Evolutionary conservation across 2,888 invertebrate species (phyloP), one percentile per base, ranked within the genome.

Genomic region (Kuschelorhynchus macadamiae): DNA sequence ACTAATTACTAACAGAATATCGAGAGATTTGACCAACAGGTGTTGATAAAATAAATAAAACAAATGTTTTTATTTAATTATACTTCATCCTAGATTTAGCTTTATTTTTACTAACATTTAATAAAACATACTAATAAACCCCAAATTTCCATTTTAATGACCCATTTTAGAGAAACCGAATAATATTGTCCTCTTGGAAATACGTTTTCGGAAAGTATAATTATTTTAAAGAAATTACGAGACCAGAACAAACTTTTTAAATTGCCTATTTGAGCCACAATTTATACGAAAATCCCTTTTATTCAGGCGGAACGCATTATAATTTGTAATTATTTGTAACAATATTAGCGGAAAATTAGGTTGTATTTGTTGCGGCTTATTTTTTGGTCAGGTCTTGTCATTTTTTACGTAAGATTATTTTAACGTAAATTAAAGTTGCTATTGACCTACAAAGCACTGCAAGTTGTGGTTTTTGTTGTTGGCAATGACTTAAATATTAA

Each of bases 311-410:
- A 68, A 63, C 67, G 44, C 63, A 49, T 41, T 57, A 59, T 47
- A 25, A 33, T 63, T 62, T 53, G 63, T 63, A 63, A 63, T 68
- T 68, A 68, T 67, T 67, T 67, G 67, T 67, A 62, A 56, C 67
- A 67, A 67, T 67, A 67, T 67, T 61, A 62, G 67, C 67, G 67
- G 67, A 67, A 67, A 67, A 67, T 67, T 67, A 52, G 67, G 61
- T 67, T 67, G 56, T 18, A 41, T 55, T 67, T 67, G n/a, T 33
- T 67, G 50, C 36, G 33, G 21, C 44, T 21, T 21, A 47, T 55
- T 56, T 66, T 56, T 42, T 36, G 52, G 41, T 20, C 39, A 49
- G 39, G 56, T 61, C 62, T 62, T 30, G 55, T 46, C 47, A n/a
- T 47, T 61, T 64, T 67, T 67, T 56, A 41, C 53, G 41, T 61